Conservation (phyloP, 2,113 vertebrate species). For the Apeltes quadracus region DNA sequence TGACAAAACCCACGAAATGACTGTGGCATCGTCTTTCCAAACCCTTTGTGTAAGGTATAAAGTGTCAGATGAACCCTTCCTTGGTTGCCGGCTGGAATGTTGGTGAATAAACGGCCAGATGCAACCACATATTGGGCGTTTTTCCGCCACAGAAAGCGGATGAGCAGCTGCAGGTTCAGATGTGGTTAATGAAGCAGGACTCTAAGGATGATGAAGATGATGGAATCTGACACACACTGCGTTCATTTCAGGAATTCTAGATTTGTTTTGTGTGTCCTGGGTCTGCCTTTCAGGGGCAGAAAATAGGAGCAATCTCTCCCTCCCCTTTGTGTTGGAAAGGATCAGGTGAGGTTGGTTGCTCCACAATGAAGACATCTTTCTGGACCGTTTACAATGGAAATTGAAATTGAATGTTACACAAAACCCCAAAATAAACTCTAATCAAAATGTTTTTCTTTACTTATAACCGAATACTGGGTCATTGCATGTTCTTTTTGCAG, state of each 20-base stretch:
- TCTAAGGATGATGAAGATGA: constrained; percentile 9
- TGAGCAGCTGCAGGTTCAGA: constrained; percentile 33
- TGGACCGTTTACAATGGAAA: not conserved
- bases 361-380: not conserved
- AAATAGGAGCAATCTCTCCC: not conserved
- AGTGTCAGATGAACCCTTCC: constrained; percentile 19
- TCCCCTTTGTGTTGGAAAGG: not conserved
- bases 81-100: not conserved
- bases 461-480: not conserved
- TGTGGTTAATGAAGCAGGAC: constrained; percentile 30
- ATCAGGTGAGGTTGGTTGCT: not conserved
- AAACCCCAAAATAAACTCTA: not conserved
- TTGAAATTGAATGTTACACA: not conserved
- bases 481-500: not conserved
- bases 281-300: not conserved
- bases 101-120: constrained; percentile 27
- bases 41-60: not conserved
- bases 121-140: constrained; percentile 37
- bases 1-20: not conserved
- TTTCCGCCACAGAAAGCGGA: constrained; percentile 57
- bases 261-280: constrained; percentile 1
- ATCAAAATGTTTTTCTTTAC: not conserved
- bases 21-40: not conserved
- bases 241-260: not conserved
- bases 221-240: constrained; percentile 14